Evolutionary conservation across 2,888 invertebrate genomes (phyloP), one percentile per base, ranked within the genome.

Genomic region (Polydesmus complanatus): DNA sequence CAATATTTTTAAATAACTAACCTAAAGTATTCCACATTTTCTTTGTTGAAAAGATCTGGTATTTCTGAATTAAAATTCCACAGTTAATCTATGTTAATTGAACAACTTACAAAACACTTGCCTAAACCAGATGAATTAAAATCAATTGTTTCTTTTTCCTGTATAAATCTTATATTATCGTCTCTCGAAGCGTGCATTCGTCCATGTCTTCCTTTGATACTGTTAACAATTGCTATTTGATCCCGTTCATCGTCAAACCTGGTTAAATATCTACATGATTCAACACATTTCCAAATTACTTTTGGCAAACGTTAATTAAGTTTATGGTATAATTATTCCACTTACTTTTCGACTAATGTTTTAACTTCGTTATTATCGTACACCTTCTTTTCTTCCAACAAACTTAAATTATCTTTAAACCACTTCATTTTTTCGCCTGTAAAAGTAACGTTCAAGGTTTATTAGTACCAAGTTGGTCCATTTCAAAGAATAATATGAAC

Each of bases 201-300:
- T 26, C 52, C 52, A 3, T 58, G 50, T n/a, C 58, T 50, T 1
- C 52, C 52, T 50, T 58, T 58, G 26, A 58, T 52, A 21, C 21
- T 51, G 5, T 50, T 52, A 18, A 25, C 27, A 25, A 58, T 21
- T 23, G 47, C 21, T 11, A 58, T 58, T 52, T 58, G 58, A n/a
- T 58, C 58, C 51, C 26, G 19, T 51, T 58, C 58, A 26, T 58
- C 51, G 25, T 58, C 58, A 52, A 52, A 58, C 27, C 58, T 58
- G 19, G 22, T 18, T 37, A 58, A 52, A 58, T 58, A 58, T 22
- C 58, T 58, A 14, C 18, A 22, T n/a, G 18, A 47, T 37, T 37
- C 37, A 37, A 37, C 14, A 37, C 37, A 14, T 5, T 37, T 8
- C 14, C 37, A 37, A 8, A 37, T 14, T 5, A 8, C 37, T 5